Percentiles rank a stretch among this genome's conserved stretches.
phyloP scores from a whole-genome alignment of 1,140 invertebrate genomes.

The Drosophila sechellia region DNA sequence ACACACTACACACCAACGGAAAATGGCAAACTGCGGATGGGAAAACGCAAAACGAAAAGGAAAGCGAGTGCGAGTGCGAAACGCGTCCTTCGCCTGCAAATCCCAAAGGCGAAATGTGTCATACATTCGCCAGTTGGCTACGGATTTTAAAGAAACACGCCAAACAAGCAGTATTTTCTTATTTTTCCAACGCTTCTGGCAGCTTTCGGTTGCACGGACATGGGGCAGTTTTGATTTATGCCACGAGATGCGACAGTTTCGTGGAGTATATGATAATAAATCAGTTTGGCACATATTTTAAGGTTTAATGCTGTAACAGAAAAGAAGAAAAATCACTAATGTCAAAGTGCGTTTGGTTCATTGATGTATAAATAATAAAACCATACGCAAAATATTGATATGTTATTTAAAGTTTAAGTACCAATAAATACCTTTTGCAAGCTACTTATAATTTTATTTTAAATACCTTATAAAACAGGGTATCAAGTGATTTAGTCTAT shows the following conservation, averaged over 20 bases:
- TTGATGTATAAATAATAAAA: no score
- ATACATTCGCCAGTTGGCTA: slow-evolving; percentile 60
- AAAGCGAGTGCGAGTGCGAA: slow-evolving; percentile 9
- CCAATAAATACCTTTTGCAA: no score
- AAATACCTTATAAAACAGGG: neutral
- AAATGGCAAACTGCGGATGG: slow-evolving; percentile 6
- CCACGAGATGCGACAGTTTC: neutral
- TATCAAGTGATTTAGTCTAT: neutral
- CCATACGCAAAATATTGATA: no score
- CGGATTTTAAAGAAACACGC: slow-evolving; percentile 28
- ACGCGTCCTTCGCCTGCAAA: slow-evolving; percentile 37
- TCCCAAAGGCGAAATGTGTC: slow-evolving; percentile 53
- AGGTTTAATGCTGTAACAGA: neutral
- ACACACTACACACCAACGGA: slow-evolving; percentile 21
- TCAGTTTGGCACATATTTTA: neutral
- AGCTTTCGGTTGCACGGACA: neutral
- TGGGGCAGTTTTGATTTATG: slow-evolving; percentile 30
- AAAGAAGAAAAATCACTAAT: neutral
- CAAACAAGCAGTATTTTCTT: neutral
- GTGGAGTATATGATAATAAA: slow-evolving; percentile 7
- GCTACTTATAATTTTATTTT: neutral
- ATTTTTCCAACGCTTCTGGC: neutral
- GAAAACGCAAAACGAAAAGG: neutral
- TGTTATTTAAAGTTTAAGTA: no score
- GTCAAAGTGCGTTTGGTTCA: no score